phyloP scores from a whole-genome alignment of 2,888 invertebrate genomes.

The Listrodromus nycthemerus region DNA sequence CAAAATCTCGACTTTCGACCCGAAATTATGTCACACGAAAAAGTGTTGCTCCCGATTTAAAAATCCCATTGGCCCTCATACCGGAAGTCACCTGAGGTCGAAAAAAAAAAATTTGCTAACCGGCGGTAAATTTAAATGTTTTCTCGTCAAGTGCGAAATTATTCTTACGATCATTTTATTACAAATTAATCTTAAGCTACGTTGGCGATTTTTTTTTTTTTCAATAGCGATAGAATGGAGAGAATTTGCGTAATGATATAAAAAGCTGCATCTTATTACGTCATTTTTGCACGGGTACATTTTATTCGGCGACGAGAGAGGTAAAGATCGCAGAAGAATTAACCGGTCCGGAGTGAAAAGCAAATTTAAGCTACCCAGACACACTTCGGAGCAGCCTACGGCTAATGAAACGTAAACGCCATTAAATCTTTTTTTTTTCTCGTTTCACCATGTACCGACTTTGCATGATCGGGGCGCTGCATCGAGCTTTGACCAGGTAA shows the following conservation, averaged over 20 bases:
- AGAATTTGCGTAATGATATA: background rate
- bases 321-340: constrained; percentile 16
- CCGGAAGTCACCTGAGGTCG: background rate
- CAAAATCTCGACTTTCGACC: too few species aligned
- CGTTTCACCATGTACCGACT: constrained; percentile 8
- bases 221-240: background rate
- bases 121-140: background rate
- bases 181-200: background rate
- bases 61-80: too few species aligned
- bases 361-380: constrained; percentile 28
- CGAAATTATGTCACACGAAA: too few species aligned
- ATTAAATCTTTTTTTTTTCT: constrained; percentile 57
- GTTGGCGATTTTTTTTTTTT: background rate
- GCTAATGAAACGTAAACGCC: constrained; percentile 66
- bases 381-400: constrained; percentile 5
- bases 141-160: too few species aligned
- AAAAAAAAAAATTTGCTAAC: background rate
- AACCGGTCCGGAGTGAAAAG: constrained; percentile 38
- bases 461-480: constrained; percentile 16
- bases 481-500: constrained; percentile 32
- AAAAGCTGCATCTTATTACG: background rate
- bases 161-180: background rate
- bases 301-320: constrained; percentile 26
- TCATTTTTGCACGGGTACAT: constrained; percentile 16
- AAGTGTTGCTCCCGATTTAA: too few species aligned